A percentile compares a stretch with the other conserved stretches of the same genome.
These are phyloP conservation scores for Sebastiscus albofasciatus DNA, from an alignment of 2,797 vertebrate species.

Conservation along the genomic window DNA sequence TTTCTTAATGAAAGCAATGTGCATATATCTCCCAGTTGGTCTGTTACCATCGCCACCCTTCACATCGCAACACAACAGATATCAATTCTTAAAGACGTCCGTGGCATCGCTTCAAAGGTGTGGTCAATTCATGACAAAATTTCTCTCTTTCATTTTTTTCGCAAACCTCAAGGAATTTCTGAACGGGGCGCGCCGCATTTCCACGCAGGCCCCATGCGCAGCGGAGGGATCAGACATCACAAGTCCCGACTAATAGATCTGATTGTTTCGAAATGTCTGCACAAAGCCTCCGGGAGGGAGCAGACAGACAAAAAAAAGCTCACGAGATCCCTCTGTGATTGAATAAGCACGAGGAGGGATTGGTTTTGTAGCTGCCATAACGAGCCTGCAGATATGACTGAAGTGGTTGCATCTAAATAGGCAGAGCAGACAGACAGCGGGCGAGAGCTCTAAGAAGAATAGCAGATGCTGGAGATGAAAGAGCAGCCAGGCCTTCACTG, in stretches of 20 bases:
- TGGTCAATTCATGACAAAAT: conserved; percentile 10
- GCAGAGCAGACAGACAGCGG: conserved; percentile 62
- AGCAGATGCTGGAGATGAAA: conserved; percentile 72
- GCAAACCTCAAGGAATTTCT: conserved; percentile 55
- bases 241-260: conserved; percentile 73
- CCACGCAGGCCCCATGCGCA: conserved; percentile 50
- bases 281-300: conserved; percentile 64
- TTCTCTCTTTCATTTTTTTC: not conserved
- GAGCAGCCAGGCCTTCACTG: conserved; percentile 42
- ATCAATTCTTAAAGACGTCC: conserved; percentile 4
- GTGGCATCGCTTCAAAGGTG: conserved; percentile 29
- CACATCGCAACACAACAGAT: not conserved
- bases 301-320: conserved; percentile 67
- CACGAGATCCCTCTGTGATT: conserved; percentile 69
- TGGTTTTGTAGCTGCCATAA: conserved; percentile 60
- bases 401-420: conserved; percentile 68
- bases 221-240: conserved; percentile 74
- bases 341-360: conserved; percentile 68
- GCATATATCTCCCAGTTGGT: not conserved
- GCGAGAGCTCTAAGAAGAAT: conserved; percentile 52
- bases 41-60: not conserved
- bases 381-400: conserved; percentile 71
- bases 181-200: conserved; percentile 47
- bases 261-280: conserved; percentile 73
- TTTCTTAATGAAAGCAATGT: not conserved